Percentiles rank a stretch among this genome's conserved stretches.
Conservation (phyloP, 53 echinoderm and acorn worm genomes). For the Zoroaster sp. region DNA sequence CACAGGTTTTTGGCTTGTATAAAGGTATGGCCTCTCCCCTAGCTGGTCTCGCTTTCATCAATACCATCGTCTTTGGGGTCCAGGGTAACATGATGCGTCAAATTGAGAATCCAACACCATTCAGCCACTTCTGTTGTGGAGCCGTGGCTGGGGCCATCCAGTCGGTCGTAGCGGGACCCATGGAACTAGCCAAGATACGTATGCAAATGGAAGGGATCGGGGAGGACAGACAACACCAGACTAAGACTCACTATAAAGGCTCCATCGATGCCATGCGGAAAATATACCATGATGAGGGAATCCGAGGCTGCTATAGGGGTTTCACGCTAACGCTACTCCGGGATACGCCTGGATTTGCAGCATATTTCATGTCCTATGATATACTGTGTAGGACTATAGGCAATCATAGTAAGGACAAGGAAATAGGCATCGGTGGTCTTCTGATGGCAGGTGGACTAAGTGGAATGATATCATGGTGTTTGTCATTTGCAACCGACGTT, state of each 20-base stretch:
- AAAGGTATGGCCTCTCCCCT: conserved; percentile 99
- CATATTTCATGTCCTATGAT: conserved; percentile 90
- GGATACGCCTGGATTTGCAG: conserved; percentile 84
- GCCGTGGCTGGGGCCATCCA: conserved; percentile 82
- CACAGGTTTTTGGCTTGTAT: conserved; percentile 90
- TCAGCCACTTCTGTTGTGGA: conserved; percentile 82
- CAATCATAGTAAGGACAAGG: conserved; percentile 51
- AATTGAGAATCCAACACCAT: conserved; percentile 83
- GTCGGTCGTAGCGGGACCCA: conserved; percentile 84
- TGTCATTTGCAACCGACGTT: conserved; percentile 77
- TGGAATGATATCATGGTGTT: conserved; percentile 83
- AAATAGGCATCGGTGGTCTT: conserved; percentile 73
- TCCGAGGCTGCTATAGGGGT: conserved; percentile 83
- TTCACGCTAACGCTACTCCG: conserved; percentile 69
- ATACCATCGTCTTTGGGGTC: conserved; percentile 91
- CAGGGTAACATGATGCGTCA: conserved; percentile 91
- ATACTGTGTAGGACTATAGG: conserved; percentile 70
- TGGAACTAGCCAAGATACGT: conserved; percentile 95
- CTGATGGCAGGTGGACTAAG: conserved; percentile 85
- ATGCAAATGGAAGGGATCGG: conserved; percentile 88
- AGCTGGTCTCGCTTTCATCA: conserved; percentile 88
- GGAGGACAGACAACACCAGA: conserved; percentile 42
- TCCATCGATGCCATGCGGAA: conserved; percentile 79
- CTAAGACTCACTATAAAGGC: conserved; percentile 59
- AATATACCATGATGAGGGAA: conserved; percentile 75